phyloP scores from a whole-genome alignment of 53 echinoderm and acorn worm genomes.

The Paracentrotus lividus region DNA sequence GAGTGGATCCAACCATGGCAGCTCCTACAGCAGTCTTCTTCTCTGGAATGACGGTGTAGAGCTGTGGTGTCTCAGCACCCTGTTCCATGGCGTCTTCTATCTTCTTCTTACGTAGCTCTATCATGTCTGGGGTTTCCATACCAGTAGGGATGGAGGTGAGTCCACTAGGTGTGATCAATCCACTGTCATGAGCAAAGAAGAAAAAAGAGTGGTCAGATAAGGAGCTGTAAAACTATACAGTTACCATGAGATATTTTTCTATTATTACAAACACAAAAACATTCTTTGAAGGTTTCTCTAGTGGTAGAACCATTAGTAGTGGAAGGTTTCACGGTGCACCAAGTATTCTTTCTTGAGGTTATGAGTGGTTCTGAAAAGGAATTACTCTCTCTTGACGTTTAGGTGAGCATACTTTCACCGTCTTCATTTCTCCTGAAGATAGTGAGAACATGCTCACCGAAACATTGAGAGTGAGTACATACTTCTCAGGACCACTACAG shows the following conservation, averaged over 20 bases:
- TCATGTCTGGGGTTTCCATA: slow-evolving; percentile 99
- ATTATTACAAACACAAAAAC: no score
- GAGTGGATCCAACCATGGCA: slow-evolving; percentile 97
- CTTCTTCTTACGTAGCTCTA: slow-evolving; percentile 97
- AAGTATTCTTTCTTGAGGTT: no score
- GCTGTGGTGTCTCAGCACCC: slow-evolving; percentile 92
- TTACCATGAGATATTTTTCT: not conserved
- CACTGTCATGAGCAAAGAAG: slow-evolving; percentile 70
- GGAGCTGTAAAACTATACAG: not conserved
- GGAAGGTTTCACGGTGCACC: no score
- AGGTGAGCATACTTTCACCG: no score
- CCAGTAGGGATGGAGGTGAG: slow-evolving; percentile 95
- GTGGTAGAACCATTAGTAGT: no score
- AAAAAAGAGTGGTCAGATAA: not conserved
- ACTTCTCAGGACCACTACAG: no score
- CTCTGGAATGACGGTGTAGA: slow-evolving; percentile 96
- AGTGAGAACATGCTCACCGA: no score
- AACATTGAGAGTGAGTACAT: no score
- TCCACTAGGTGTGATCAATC: slow-evolving; percentile 97
- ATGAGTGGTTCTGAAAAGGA: no score
- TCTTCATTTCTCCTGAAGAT: no score
- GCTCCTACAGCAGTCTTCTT: slow-evolving; percentile 89
- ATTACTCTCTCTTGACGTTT: no score
- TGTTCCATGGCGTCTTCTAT: slow-evolving; percentile 99
- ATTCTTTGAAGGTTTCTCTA: no score